These are phyloP conservation scores for Caradrina clavipalpis DNA, from an alignment of 2,888 invertebrate species.

Conservation along the genomic window DNA sequence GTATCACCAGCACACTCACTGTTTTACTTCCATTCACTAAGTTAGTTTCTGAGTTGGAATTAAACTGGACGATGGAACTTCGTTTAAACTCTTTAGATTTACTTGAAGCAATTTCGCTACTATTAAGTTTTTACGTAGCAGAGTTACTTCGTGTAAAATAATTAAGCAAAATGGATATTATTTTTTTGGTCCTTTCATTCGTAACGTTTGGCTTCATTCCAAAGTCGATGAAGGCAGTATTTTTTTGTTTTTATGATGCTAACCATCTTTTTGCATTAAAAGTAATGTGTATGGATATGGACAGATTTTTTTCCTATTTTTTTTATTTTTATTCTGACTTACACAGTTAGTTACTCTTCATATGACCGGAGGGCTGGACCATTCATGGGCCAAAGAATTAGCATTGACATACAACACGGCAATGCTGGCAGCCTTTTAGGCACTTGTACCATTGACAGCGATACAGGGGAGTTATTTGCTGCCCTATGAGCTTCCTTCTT, in stretches of 20 bases:
- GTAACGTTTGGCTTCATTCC: constrained; percentile 23
- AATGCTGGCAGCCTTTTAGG: too few species aligned
- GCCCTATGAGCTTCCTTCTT: too few species aligned
- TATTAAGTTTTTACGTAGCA: constrained; percentile 27
- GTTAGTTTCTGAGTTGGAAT: constrained; percentile 39
- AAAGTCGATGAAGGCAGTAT: not conserved
- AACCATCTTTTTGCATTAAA: not conserved
- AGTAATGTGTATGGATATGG: not conserved
- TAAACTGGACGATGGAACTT: constrained; percentile 46
- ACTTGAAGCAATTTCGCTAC: constrained; percentile 33
- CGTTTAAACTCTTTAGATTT: constrained; percentile 42
- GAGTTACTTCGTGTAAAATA: constrained; percentile 37
- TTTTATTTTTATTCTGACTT: too few species aligned
- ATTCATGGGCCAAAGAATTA: too few species aligned
- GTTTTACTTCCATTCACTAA: constrained; percentile 48
- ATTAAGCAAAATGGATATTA: constrained; percentile 25
- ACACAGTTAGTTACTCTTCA: too few species aligned
- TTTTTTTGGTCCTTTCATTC: constrained; percentile 1
- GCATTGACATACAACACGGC: too few species aligned
- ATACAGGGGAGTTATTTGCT: too few species aligned
- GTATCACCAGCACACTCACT: not conserved
- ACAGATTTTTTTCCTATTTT: too few species aligned
- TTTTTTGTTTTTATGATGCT: not conserved
- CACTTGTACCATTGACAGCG: too few species aligned
- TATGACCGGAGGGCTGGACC: too few species aligned